phyloP scores from a whole-genome alignment of 2,113 vertebrate genomes.

The Erpornis zantholeuca region DNA sequence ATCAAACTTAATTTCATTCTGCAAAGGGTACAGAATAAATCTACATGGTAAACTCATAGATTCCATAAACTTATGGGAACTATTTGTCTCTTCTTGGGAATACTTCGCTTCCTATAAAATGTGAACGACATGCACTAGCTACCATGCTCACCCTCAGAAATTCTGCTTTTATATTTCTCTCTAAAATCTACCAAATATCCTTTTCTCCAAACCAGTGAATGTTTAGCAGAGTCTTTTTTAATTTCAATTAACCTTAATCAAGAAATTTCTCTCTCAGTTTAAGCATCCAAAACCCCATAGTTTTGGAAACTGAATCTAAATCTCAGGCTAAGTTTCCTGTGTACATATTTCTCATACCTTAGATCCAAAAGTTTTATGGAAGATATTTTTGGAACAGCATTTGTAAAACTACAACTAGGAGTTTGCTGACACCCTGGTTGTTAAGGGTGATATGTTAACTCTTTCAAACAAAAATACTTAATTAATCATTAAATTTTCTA shows the following conservation, averaged over 20 bases:
- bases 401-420: background rate
- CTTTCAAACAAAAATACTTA: background rate
- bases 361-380: background rate
- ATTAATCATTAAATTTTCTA: background rate
- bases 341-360: background rate
- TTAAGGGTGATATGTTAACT: background rate
- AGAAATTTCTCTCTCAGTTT: background rate
- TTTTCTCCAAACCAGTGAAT: background rate
- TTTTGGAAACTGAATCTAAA: background rate
- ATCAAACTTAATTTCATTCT: background rate
- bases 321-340: background rate
- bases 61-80: background rate
- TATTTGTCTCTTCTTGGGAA: background rate
- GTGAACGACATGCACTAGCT: background rate
- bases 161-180: background rate
- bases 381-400: background rate
- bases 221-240: background rate
- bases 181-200: background rate
- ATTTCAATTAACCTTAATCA: background rate
- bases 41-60: background rate
- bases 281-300: background rate
- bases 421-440: background rate
- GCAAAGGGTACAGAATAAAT: background rate
- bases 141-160: background rate
- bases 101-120: background rate